Base-by-base conservation (phyloP, 2,113 vertebrate genomes). In the Chinchilla lanigera region DNA sequence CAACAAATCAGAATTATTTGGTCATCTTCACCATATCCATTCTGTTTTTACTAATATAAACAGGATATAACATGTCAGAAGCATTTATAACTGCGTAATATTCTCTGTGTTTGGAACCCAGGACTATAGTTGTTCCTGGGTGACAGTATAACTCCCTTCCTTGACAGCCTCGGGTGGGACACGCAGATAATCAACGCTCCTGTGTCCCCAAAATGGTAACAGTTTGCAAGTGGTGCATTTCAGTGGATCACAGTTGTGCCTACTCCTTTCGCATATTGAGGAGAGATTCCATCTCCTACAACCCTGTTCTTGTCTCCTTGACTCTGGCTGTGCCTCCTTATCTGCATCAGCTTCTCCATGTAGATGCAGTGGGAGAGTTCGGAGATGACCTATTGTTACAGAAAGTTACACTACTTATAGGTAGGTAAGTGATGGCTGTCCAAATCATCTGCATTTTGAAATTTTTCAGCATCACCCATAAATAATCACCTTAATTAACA, bases 401-500 rank as follows among this genome's bases (percentile, higher is more conserved):
- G 90, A 95, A n/a, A 94, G 69, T 65, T 89, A 38, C 0, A 61
- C 33, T 19, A 16, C 41, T 67, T 90, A 54, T 14, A 69, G 14
- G 47, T 90, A 82, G 86, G 17, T 44, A 90, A 89, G 47, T 41
- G 91, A 92, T 69, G 44, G 85, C 38, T 95, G 9, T 87, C 89
- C 63, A 96, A 71, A 92, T 87, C 3, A 94, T 89, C 38, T 22
- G 92, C 30, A 19, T 7, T 65, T 24, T 61, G 35, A 65, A 94
- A 93, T 6, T 35, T 92, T 52, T 44, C 60, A 86, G 60, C 44
- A 26, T 97, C 69, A 84, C 83, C 97, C 80, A 94, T 22, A 50
- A 96, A 71, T 97, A 86, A 97, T 92, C 5, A 89, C 33, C 7
- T 24, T 96, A 94, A 98, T n/a, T 93, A 93, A 92, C 73, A 91